phyloP scores from a whole-genome alignment of 2,113 vertebrate species.

The Phylloscopus trochiloides region DNA sequence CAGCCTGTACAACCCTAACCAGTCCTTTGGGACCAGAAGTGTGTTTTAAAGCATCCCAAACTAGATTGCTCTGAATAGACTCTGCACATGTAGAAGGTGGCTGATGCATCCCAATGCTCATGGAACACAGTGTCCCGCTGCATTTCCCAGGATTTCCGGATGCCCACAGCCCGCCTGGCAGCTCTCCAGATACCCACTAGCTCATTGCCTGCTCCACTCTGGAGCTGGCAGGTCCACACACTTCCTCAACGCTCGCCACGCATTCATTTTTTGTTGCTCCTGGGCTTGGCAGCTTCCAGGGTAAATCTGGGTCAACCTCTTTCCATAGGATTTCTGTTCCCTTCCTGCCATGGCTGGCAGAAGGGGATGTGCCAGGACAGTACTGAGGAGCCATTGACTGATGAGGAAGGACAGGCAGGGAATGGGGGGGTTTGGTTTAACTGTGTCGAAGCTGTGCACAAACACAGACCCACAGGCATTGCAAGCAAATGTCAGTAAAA shows the following conservation, averaged over 20 bases:
- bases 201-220: accelerated
- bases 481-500: not conserved
- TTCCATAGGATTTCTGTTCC: not conserved
- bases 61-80: not conserved
- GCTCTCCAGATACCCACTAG: not conserved
- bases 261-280: not conserved
- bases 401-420: not conserved
- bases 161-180: not conserved
- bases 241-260: accelerated
- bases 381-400: not conserved
- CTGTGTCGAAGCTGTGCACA: not conserved
- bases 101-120: accelerated
- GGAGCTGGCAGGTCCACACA: not conserved
- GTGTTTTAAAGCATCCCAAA: not conserved
- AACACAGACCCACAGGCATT: not conserved
- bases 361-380: not conserved
- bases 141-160: not conserved
- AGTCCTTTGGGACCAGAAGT: not conserved
- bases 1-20: not conserved
- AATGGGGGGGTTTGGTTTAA: not conserved
- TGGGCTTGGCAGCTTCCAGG: not conserved
- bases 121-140: not conserved
- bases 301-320: slow-evolving; percentile 34
- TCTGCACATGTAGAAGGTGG: not conserved
- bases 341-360: not conserved